phyloP scores from a whole-genome alignment of 1,140 invertebrate species.

The Drosophila bocqueti region DNA sequence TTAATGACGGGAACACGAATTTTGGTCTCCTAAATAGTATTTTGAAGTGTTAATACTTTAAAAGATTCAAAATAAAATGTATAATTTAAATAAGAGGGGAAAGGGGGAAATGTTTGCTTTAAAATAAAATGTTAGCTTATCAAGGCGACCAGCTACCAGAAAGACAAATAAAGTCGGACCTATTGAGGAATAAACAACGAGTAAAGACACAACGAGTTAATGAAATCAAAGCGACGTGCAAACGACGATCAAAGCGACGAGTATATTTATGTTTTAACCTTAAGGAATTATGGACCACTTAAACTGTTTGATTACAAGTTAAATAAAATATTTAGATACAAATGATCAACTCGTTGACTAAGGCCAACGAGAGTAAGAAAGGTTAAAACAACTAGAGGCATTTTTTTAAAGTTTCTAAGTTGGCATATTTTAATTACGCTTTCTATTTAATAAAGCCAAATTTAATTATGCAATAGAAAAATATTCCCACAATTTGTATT shows the following conservation, averaged over 20 bases:
- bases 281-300: no score
- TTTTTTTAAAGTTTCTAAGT: no score
- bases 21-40: not conserved
- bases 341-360: not conserved
- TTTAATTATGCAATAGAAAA: not conserved
- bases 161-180: accelerated
- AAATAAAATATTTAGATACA: no score
- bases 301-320: no score
- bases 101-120: not conserved
- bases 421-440: not conserved
- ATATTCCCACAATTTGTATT: not conserved
- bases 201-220: not conserved
- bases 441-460: not conserved
- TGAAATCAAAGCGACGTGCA: not conserved
- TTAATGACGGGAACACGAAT: not conserved
- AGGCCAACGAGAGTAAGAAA: not conserved
- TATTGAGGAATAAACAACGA: not conserved
- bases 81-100: not conserved
- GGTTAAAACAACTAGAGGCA: not conserved
- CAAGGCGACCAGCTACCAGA: not conserved
- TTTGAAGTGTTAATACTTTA: not conserved
- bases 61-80: not conserved
- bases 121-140: not conserved
- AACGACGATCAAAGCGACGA: not conserved
- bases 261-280: no score